A percentile compares a stretch with the other conserved stretches of the same genome.
Conservation (phyloP, 2,113 vertebrate genomes). For the Spea multiplicata region DNA sequence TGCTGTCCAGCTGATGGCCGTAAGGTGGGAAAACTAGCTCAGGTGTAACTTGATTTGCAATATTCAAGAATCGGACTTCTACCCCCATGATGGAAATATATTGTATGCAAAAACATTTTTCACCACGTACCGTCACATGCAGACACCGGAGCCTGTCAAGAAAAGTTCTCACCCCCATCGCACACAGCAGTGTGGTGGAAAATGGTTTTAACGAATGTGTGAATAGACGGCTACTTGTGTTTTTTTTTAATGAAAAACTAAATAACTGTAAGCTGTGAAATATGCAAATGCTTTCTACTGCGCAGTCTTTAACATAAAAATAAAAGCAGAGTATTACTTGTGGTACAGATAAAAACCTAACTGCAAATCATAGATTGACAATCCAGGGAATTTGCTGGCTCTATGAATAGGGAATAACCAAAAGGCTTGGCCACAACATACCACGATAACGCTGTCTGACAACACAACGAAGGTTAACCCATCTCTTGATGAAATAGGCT, state of each 20-base stretch:
- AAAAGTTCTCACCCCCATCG: conserved; percentile 18
- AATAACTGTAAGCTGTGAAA: no score
- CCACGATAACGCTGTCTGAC: conserved; percentile 63
- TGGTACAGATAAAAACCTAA: no score
- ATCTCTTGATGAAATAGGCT: conserved; percentile 85
- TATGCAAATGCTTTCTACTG: no score
- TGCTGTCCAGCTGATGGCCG: conserved; percentile 47
- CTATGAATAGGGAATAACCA: no score
- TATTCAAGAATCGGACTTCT: conserved; percentile 12
- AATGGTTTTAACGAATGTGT: no score
- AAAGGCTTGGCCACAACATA: conserved; percentile 50
- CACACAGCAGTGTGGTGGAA: no score
- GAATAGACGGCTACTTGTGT: no score
- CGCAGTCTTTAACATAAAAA: no score
- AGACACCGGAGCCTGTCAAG: conserved; percentile 19
- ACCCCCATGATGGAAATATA: background rate
- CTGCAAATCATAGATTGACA: no score
- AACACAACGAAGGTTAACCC: conserved; percentile 77
- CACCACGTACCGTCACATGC: background rate
- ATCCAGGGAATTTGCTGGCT: no score
- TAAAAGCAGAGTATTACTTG: no score
- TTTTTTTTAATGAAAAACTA: no score
- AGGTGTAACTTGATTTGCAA: conserved; percentile 19
- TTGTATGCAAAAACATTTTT: background rate
- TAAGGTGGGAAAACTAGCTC: conserved; percentile 29